A percentile compares a stretch with the other conserved stretches of the same genome.
Conservation (phyloP, 2,888 invertebrate genomes). For the Meteorus cinctellus region DNA sequence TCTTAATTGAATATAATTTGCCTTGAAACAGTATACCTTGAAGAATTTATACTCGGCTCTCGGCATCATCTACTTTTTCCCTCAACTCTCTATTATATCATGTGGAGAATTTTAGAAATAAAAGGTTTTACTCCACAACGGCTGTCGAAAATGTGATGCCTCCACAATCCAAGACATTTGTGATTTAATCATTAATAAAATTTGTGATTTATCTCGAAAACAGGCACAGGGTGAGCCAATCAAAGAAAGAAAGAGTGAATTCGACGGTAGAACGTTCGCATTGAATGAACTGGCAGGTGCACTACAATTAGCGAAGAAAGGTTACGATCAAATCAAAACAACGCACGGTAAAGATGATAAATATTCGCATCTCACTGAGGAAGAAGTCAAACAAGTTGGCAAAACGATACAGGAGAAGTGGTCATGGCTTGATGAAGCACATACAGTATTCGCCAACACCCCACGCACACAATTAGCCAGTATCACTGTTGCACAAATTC, state of each 20-base stretch:
- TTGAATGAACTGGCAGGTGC: conserved; percentile 87
- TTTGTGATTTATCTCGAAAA: conserved; percentile 61
- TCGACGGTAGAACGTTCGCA: conserved; percentile 84
- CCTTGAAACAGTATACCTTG: not conserved
- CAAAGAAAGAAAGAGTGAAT: conserved; percentile 87
- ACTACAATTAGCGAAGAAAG: conserved; percentile 87
- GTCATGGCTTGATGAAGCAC: conserved; percentile 86
- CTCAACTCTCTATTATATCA: no score
- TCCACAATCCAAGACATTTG: no score
- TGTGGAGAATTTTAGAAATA: no score
- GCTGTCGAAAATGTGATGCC: no score
- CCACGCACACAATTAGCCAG: conserved; percentile 84
- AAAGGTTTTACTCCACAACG: no score
- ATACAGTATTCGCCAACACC: conserved; percentile 79
- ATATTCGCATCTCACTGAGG: conserved; percentile 86
- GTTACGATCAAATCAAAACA: conserved; percentile 80
- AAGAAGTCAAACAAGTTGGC: conserved; percentile 86
- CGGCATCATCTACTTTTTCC: no score
- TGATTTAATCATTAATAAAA: conserved; percentile 2
- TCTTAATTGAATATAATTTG: not conserved
- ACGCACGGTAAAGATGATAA: conserved; percentile 78
- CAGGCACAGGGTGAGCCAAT: conserved; percentile 92
- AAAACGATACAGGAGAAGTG: conserved; percentile 78
- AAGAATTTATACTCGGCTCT: no score
- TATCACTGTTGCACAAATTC: conserved; percentile 85